Evolutionary conservation across 1,140 invertebrate genomes (phyloP).

Genomic region (Nephila pilipes): DNA sequence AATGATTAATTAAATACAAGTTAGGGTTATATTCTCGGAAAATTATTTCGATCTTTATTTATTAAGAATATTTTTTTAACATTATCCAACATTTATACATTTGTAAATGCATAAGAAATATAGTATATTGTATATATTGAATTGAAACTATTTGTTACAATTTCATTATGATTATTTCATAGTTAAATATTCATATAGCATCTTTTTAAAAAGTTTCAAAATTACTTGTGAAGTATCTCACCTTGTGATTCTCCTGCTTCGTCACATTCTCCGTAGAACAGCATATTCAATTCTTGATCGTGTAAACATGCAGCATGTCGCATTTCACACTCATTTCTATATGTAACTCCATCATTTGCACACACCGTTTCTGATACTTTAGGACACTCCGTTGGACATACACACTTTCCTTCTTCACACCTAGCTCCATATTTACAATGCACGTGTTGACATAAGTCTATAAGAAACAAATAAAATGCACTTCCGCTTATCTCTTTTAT

Average conservation of each 20-base stretch:
- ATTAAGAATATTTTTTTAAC: too few relatives aligned
- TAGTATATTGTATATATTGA: background rate
- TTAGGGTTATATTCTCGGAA: too few relatives aligned
- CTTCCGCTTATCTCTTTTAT: too few relatives aligned
- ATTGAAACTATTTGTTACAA: background rate
- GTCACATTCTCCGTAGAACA: conserved; percentile 91
- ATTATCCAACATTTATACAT: too few relatives aligned
- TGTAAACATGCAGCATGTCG: conserved; percentile 85
- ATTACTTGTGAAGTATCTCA: background rate
- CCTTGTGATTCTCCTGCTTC: conserved; percentile 84
- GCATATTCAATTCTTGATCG: conserved; percentile 83
- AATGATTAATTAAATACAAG: too few relatives aligned
- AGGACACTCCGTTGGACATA: conserved; percentile 90
- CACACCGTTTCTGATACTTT: conserved; percentile 86
- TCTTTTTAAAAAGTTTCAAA: too few relatives aligned
- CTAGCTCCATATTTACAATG: conserved; percentile 89
- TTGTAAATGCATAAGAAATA: too few relatives aligned
- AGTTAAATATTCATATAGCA: too few relatives aligned
- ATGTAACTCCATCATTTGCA: conserved; percentile 91
- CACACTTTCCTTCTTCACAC: conserved; percentile 91
- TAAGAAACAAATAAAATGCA: background rate
- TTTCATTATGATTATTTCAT: background rate
- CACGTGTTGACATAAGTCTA: conserved; percentile 90
- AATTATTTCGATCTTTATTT: too few relatives aligned
- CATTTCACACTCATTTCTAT: conserved; percentile 91